Base-by-base conservation (phyloP, 2,113 vertebrate species). In the Sphaerodactylus townsendi region DNA sequence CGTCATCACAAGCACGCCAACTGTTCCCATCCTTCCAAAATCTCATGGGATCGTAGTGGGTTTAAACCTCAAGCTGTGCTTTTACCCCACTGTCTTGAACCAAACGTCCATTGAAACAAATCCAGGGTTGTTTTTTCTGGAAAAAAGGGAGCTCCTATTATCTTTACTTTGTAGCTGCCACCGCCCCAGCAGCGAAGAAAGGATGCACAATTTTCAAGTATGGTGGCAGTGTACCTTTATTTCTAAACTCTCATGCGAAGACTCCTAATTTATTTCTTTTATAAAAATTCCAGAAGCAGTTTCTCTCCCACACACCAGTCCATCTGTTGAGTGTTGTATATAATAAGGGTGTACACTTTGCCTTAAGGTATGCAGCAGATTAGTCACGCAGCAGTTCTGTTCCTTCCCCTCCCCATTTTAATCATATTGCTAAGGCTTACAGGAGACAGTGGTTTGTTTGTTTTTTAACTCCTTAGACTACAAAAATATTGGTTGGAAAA, bases 251-350 rank as follows among this genome's bases (percentile, higher is more conserved):
- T 30, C 44, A 8, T 9, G 35, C 35, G 25, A 56, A 46, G 37
- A 5, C 30, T 70, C 3, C 10, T 1, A 44, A 37, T 37, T 1
- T 25, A 6, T 25, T 33, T 28, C 59, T 62, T 62, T 62, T 23
- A 14, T 33, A 53, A 21, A 37, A 2, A 0, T 2, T 4, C 41
- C 50, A 14, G 17, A 1, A 79, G 41, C 80, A 80, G 72, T 70
- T 17, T 30, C 69, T 6, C 0, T 46, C 1, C 0, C 0, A 0
- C 50, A 4, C 0, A 44, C 19, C 39, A 66, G 23, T 68, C 33
- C 65, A 1, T 0, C 0, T 17, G 23, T 44, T 73, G 3, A 0
- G 15, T 0, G 46, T 48, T n/a, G 25, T 59, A 8, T 46, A 0
- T 62, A 28, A 53, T 3, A 30, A 73, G 28, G 4, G 28, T 33